Evolutionary conservation across 92 coral and sea anemone species (phyloP).

Genomic region (Zoanthus sociatus): DNA sequence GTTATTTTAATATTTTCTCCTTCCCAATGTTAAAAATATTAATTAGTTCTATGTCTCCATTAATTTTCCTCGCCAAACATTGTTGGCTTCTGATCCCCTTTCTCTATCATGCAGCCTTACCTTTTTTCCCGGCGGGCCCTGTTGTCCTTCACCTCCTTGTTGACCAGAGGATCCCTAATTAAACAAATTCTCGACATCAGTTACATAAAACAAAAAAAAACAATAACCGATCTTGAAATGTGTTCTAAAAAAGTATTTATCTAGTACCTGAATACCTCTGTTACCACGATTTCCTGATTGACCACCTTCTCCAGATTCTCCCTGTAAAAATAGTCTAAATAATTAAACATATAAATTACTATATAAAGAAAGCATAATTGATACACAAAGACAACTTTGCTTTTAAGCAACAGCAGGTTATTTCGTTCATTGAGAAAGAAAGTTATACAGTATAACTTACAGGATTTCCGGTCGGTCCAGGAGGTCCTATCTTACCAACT

Average conservation of each 20-base stretch:
- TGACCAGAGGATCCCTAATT: conserved; percentile 4
- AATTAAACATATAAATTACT: too few species aligned
- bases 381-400: neutral
- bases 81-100: too few species aligned
- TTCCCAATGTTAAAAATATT: too few species aligned
- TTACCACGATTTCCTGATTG: neutral
- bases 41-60: too few species aligned
- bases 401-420: neutral
- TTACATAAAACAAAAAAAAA: neutral
- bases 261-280: conserved; percentile 4
- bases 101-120: neutral
- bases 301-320: conserved; percentile 25
- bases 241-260: neutral
- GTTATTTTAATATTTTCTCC: too few species aligned
- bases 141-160: conserved; percentile 12
- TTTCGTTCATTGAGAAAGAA: neutral
- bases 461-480: conserved; percentile 19
- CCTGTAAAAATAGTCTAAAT: neutral
- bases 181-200: neutral
- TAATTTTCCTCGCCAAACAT: too few species aligned
- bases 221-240: neutral
- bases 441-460: neutral
- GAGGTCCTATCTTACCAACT: conserved; percentile 5
- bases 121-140: conserved; percentile 23
- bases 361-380: neutral